Evolutionary conservation across 2,797 vertebrate genomes (phyloP).

Genomic region (Sebastolobus alascanus): DNA sequence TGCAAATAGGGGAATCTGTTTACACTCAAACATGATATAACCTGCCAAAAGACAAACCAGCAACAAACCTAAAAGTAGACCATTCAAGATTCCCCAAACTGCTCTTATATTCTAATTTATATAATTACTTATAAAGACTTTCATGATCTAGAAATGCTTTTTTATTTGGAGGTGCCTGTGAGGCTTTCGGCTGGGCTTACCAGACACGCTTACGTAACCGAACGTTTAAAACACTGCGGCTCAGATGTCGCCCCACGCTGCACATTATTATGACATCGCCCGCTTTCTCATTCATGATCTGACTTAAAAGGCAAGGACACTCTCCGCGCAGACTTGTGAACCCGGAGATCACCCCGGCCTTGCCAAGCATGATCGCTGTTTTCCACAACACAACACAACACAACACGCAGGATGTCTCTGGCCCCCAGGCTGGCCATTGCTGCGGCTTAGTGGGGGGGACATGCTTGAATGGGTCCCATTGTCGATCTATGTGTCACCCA

Average conservation of each 20-base stretch:
- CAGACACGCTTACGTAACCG: constrained; percentile 43
- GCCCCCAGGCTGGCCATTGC: constrained; percentile 62
- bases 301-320: constrained; percentile 81
- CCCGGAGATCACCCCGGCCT: constrained; percentile 43
- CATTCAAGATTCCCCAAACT: not conserved
- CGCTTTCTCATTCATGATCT: constrained; percentile 78
- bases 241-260: constrained; percentile 59
- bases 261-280: constrained; percentile 70
- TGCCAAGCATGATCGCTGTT: constrained; percentile 78
- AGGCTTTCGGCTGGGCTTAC: constrained; percentile 37
- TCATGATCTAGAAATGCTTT: constrained; percentile 11
- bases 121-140: not conserved
- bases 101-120: not conserved
- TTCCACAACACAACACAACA: constrained; percentile 82
- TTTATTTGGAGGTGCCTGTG: constrained; percentile 50
- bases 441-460: constrained; percentile 67
- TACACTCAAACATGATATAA: constrained; percentile 57
- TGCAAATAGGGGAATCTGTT: constrained; percentile 56
- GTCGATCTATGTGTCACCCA: constrained; percentile 84
- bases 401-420: constrained; percentile 72
- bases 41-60: constrained; percentile 16
- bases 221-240: constrained; percentile 34
- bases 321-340: constrained; percentile 59
- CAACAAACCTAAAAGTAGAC: constrained; percentile 31
- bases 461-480: constrained; percentile 81